Evolutionary conservation across 2,888 invertebrate species (phyloP).

Genomic region (Rhagonycha fulva): DNA sequence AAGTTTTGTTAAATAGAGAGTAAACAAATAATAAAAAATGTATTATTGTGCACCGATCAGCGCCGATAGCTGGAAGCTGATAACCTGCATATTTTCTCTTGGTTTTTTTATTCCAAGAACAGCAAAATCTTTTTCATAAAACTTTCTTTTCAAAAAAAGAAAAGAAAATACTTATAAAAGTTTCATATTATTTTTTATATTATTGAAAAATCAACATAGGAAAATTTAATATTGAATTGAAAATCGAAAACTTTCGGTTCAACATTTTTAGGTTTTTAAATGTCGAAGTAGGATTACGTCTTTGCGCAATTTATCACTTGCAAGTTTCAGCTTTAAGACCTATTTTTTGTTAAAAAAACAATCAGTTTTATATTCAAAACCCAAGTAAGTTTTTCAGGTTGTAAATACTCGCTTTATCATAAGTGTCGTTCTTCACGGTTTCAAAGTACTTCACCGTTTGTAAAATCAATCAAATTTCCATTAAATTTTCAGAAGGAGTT

Average conservation of each 20-base stretch:
- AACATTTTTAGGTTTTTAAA: background rate
- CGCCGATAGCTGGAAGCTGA: too few relatives aligned
- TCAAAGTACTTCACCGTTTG: background rate
- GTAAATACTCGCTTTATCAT: background rate
- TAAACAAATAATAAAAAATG: too few relatives aligned
- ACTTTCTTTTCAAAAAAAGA: background rate
- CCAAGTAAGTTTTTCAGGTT: background rate
- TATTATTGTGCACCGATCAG: too few relatives aligned
- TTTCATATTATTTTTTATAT: background rate
- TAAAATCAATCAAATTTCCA: background rate
- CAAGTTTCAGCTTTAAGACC: background rate
- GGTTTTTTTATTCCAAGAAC: too few relatives aligned
- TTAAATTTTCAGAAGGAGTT: background rate
- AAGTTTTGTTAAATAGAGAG: too few relatives aligned
- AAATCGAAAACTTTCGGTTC: background rate
- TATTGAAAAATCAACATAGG: background rate
- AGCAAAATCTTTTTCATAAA: too few relatives aligned
- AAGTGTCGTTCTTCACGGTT: background rate
- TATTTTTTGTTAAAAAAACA: background rate
- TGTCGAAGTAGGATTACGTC: background rate
- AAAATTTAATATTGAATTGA: background rate
- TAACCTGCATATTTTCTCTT: too few relatives aligned
- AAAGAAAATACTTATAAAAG: background rate
- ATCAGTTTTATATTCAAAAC: background rate
- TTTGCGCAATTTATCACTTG: background rate